Base-by-base conservation (phyloP, 2,888 invertebrate species). In the Gordius sp. region DNA sequence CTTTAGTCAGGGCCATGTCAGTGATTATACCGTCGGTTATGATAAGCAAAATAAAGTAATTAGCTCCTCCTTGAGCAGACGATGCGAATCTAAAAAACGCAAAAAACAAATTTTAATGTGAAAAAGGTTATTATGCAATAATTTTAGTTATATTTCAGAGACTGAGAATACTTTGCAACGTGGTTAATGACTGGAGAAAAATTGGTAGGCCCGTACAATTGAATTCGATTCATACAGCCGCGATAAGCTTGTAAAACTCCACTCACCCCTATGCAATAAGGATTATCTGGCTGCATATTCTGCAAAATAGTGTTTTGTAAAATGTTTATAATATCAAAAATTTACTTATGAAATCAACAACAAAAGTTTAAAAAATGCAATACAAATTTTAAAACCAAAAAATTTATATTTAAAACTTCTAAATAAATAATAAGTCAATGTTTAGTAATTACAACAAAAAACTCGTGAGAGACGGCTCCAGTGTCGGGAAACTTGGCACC, bases 11-110 rank as follows among this genome's bases (percentile, higher is more conserved):
- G 68, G 72, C 61, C 71, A 76, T 74, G 64, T 77, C 76, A 1
- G 74, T 74, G 59, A 76, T 76, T 47, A 75, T 72, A 1, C 76
- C 76, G 65, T 76, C 76, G 1, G 76, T 76, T 54, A 76, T 69
- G 58, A 76, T 76, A 41, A 76, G 68, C 41, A 76, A 67, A 47
- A 76, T 74, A 66, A 74, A 74, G 64, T 76, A 76, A 60, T 72
- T 67, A 56, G 69, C 67, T 2, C 75, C 75, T 64, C 72, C 71
- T 59, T 64, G 64, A 60, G 68, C 67, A 18, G 68, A 64, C 26
- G 66, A 60, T 1, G 74, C 75, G 67, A 74, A 73, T 59, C 68
- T 68, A 60, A 56, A 59, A 58, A 56, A 58, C n/a, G 8, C 8
- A 41, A 47, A 57, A 41, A 57, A 47, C 1, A 60, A 59, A 28